Base-by-base conservation (phyloP, 2,113 vertebrate genomes). In the Colinus virginianus region DNA sequence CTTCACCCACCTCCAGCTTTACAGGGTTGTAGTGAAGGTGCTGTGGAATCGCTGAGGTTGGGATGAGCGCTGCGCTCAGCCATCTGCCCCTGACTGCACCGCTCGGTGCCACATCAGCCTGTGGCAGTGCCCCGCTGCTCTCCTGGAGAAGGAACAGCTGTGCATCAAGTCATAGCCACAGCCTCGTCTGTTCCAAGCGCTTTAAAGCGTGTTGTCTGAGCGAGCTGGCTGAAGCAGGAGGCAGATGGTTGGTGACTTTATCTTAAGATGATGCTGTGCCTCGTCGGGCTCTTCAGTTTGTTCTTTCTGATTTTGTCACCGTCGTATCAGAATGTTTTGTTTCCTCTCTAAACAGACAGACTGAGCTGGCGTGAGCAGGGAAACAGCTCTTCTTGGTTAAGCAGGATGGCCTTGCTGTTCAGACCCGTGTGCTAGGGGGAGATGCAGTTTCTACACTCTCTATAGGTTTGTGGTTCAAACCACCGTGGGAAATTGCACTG, bases 181-280 rank as follows among this genome's bases (percentile, higher is more conserved):
- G 17, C 8, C 10, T 49, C 22, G 43, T 53, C 4, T 6, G 4
- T 4, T 64, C 71, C 2, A 6, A 16, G 4, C 59, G 1, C 28
- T 48, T 70, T 77, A 26, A 78, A 69, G 23, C 23, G 2, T 4
- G 1, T 48, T 66, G 8, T 48, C 4, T 9, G 8, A 32, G 32
- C n/a, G 45, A 58, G 4, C 8, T 61, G n/a, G 18, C 30, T 78
- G 74, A 20, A 34, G 14, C 11, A 56, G 62, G 22, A 78, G n/a
- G 18, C n/a, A 21, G 45, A 4, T 76, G 58, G 10, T 34, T 71
- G 59, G 14, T 51, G 56, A 38, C 42, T 85, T 32, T 55, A 30
- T 71, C 70, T 34, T 48, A 19, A 40, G 38, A 11, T 38, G 13
- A 19, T 25, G 1, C n/a, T 48, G 6, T 84, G 21, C 26, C n/a